phyloP scores from a whole-genome alignment of 2,888 invertebrate genomes.

The Oscheius onirici region DNA sequence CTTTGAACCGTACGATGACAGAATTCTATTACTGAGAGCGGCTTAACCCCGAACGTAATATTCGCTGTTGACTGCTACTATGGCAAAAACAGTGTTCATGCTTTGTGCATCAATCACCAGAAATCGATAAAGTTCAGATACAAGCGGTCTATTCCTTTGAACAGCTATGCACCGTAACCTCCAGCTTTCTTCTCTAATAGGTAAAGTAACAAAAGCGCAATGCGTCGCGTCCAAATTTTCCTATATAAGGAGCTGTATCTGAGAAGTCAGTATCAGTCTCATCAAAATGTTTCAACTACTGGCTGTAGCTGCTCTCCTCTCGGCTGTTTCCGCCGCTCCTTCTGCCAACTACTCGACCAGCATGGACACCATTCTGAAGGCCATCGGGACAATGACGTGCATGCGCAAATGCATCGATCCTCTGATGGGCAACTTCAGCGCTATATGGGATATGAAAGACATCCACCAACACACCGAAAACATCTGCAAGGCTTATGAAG shows the following conservation, averaged over 20 bases:
- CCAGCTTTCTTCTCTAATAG: not conserved
- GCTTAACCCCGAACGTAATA: too few relatives aligned
- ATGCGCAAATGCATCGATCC: constrained; percentile 51
- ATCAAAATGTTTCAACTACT: not conserved
- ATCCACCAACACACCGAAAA: constrained; percentile 39
- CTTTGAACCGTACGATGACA: too few relatives aligned
- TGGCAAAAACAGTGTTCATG: too few relatives aligned
- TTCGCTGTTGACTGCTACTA: too few relatives aligned
- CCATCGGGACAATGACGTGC: constrained; percentile 46
- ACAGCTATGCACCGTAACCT: not conserved
- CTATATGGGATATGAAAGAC: constrained; percentile 46
- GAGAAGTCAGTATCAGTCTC: not conserved
- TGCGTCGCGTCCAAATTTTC: not conserved
- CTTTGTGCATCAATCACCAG: not conserved
- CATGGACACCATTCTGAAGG: constrained; percentile 48
- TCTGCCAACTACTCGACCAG: not conserved
- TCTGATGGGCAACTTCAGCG: constrained; percentile 43
- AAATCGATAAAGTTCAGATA: not conserved
- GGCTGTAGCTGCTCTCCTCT: not conserved
- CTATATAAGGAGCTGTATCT: not conserved
- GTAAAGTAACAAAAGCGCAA: not conserved
- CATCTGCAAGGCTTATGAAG: constrained; percentile 42
- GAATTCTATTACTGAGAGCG: too few relatives aligned
- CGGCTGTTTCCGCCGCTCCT: not conserved
- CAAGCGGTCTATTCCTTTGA: not conserved